phyloP scores from a whole-genome alignment of 1,140 invertebrate genomes.

The Ephestia elutella region DNA sequence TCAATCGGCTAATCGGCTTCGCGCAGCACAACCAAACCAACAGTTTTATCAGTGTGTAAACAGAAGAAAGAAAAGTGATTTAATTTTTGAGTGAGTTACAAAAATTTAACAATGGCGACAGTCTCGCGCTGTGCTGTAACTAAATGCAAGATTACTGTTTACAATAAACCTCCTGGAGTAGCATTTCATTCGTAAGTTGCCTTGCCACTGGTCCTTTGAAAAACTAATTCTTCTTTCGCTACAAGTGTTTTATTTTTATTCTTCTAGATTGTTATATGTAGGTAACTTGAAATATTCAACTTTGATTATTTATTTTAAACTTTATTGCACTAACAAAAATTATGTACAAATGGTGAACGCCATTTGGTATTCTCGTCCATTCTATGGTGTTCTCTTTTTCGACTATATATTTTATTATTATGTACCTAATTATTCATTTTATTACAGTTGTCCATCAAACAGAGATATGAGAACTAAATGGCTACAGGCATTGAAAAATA shows the following conservation, averaged over 20 bases:
- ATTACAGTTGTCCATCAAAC: conserved; percentile 46
- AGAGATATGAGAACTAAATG: conserved; percentile 56
- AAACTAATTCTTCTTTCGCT: no score
- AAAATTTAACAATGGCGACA: conserved; percentile 23
- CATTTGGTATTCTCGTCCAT: no score
- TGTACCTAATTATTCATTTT: not conserved
- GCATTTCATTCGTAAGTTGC: conserved; percentile 46
- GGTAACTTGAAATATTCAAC: not conserved
- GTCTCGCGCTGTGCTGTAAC: conserved; percentile 40
- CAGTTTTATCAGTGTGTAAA: no score
- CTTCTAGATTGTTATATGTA: no score
- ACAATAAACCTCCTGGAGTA: conserved; percentile 43
- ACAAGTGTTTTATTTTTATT: no score
- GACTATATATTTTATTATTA: no score
- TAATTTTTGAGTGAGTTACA: not conserved
- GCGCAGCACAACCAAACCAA: no score
- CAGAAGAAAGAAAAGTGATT: not conserved
- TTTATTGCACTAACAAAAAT: no score
- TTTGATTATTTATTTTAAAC: conserved; percentile 3
- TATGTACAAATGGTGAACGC: no score
- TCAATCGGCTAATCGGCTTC: no score
- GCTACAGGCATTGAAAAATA: conserved; percentile 49
- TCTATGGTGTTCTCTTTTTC: no score
- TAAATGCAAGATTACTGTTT: conserved; percentile 43
- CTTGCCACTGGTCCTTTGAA: no score